These are phyloP conservation scores for Argopecten irradians DNA, from an alignment of 1,140 invertebrate species.

Conservation along the genomic window DNA sequence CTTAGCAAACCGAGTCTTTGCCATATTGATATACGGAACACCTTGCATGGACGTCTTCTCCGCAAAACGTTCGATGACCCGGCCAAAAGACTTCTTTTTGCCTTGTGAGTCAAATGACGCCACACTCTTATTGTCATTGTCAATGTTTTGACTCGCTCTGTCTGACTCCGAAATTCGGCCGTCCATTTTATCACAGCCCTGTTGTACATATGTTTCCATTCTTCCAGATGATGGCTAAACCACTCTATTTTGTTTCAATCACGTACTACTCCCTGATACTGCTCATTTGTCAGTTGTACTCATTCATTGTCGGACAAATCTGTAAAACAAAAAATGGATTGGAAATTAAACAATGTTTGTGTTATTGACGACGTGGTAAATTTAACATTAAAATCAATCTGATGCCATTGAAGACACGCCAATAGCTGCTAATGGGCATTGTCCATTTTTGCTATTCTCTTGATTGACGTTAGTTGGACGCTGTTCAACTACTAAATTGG, in stretches of 20 bases:
- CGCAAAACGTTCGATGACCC: conserved; percentile 45
- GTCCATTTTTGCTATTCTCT: too few species aligned
- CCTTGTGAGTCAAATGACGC: conserved; percentile 33
- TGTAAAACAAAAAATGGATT: background rate
- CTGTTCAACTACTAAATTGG: too few species aligned
- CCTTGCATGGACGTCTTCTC: conserved; percentile 58
- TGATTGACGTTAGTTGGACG: too few species aligned
- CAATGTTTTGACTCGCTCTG: background rate
- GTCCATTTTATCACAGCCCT: background rate
- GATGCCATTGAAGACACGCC: too few species aligned
- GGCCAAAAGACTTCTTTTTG: conserved; percentile 41
- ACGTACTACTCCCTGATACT: background rate
- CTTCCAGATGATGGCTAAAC: background rate
- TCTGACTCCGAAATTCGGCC: background rate
- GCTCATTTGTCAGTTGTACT: background rate
- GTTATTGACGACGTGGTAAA: background rate
- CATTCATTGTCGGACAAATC: background rate
- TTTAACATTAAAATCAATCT: background rate
- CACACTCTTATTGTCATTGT: background rate
- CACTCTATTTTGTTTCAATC: background rate
- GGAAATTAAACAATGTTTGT: background rate
- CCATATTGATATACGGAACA: conserved; percentile 44
- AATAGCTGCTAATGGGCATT: too few species aligned
- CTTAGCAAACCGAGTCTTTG: conserved; percentile 34
- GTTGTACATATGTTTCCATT: background rate